Conservation (phyloP, 1,140 invertebrate species). For the Drosophila santomea region DNA sequence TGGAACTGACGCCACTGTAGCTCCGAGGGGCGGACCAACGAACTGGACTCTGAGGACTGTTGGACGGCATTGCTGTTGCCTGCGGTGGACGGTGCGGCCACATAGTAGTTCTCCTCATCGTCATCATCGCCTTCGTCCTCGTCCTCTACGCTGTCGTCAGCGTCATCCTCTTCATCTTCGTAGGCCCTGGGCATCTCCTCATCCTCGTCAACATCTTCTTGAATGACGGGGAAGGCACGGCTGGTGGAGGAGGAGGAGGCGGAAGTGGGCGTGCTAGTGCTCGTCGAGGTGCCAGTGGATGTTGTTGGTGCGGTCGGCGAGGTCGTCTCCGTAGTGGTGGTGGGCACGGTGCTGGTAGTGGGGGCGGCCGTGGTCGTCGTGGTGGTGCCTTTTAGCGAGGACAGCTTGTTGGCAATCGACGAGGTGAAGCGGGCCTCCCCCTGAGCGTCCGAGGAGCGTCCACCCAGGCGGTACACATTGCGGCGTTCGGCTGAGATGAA, state of each 20-base stretch:
- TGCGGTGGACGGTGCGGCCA: constrained; percentile 29
- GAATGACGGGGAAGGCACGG: not conserved
- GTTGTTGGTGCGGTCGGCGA: not conserved
- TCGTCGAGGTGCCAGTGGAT: not conserved
- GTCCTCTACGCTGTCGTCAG: not conserved
- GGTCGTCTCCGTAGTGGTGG: not conserved
- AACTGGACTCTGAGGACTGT: not conserved
- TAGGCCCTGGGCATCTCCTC: constrained; percentile 1
- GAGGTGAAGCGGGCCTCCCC: constrained; percentile 58
- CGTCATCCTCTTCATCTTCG: constrained; percentile 37
- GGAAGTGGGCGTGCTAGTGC: not conserved
- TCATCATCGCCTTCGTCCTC: constrained; percentile 28
- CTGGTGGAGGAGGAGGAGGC: not conserved
- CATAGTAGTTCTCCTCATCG: constrained; percentile 33
- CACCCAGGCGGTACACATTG: constrained; percentile 32
- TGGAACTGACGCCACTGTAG: constrained; percentile 67
- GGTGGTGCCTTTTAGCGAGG: constrained; percentile 26
- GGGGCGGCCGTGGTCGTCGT: constrained; percentile 14
- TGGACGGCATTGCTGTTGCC: not conserved
- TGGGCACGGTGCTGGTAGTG: not conserved
- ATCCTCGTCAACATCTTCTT: constrained; percentile 16
- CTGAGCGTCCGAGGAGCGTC: constrained; percentile 14
- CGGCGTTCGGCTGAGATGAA: constrained; percentile 13
- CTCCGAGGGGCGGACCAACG: constrained; percentile 41
- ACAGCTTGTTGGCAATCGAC: constrained; percentile 58